Conservation (phyloP, 2,797 vertebrate genomes). For the Paratrypauchen microcephalus region DNA sequence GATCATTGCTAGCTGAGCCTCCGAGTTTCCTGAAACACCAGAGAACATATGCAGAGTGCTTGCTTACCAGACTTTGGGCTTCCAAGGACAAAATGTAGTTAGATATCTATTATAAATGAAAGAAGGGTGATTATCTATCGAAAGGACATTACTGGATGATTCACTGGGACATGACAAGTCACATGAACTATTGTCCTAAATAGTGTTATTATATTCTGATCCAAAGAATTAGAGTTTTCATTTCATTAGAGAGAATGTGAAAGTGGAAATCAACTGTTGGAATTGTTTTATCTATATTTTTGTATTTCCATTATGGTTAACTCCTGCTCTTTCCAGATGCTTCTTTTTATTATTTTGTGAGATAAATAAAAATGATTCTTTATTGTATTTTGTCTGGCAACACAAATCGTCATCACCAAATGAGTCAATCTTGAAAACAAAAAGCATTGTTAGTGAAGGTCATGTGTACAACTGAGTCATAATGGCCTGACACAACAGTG, state of each 20-base stretch:
- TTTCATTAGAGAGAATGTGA: constrained; percentile 49
- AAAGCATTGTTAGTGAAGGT: constrained; percentile 15
- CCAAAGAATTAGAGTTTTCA: constrained; percentile 66
- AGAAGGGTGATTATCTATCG: constrained; percentile 25
- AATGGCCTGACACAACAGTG: constrained; percentile 30
- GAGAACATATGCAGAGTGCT: constrained; percentile 37
- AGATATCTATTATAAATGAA: constrained; percentile 46
- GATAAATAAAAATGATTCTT: constrained; percentile 70
- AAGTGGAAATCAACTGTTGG: constrained; percentile 64
- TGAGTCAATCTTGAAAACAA: constrained; percentile 3
- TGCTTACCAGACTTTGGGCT: constrained; percentile 63
- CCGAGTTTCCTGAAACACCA: constrained; percentile 28
- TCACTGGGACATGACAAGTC: constrained; percentile 23
- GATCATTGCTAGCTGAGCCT: constrained; percentile 38
- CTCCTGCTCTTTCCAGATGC: constrained; percentile 66
- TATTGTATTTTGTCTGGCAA: constrained; percentile 41
- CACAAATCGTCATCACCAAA: not conserved
- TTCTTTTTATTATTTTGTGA: constrained; percentile 75
- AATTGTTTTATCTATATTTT: constrained; percentile 79
- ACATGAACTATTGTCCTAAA: constrained; percentile 56
- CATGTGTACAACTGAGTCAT: constrained; percentile 20
- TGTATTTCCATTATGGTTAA: constrained; percentile 75
- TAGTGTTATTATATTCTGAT: constrained; percentile 67
- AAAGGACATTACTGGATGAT: constrained; percentile 54
- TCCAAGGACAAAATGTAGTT: constrained; percentile 24